Evolutionary conservation across 2,113 vertebrate genomes (phyloP).

Genomic region (Terrapene triunguis): DNA sequence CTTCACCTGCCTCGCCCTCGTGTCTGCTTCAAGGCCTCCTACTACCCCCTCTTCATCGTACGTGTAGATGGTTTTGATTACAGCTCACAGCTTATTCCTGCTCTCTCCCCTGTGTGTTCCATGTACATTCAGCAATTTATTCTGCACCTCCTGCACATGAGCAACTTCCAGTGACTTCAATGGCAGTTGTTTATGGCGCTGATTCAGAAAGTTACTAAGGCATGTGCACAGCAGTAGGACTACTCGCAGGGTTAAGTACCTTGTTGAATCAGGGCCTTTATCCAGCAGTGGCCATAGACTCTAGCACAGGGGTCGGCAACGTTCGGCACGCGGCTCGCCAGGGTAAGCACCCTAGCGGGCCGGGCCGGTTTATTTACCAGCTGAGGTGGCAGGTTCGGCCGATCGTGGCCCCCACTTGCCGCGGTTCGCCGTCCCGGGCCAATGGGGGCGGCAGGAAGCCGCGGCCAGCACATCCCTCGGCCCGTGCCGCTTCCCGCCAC

Average conservation of each 20-base stretch:
- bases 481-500: too few relatives aligned
- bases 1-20: background rate
- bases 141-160: background rate
- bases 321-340: too few relatives aligned
- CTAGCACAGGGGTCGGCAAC: background rate
- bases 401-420: too few relatives aligned
- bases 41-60: background rate
- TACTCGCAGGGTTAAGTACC: slow-evolving; percentile 28
- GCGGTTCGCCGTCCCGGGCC: too few relatives aligned
- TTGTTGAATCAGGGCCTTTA: slow-evolving; percentile 52
- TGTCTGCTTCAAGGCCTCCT: background rate
- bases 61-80: background rate
- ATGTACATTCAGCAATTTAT: background rate
- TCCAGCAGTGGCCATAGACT: slow-evolving; percentile 4
- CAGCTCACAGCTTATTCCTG: background rate
- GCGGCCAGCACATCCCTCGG: too few relatives aligned
- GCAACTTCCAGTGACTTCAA: background rate
- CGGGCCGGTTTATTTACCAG: too few relatives aligned
- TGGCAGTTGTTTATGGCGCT: background rate
- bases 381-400: too few relatives aligned
- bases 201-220: slow-evolving; percentile 8
- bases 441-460: too few relatives aligned
- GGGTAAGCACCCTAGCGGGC: too few relatives aligned
- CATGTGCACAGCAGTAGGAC: background rate
- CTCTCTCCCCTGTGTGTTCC: background rate